Evolutionary conservation across 2,113 vertebrate genomes (phyloP).

Genomic region (Gnathonemus echidnorhynchus): DNA sequence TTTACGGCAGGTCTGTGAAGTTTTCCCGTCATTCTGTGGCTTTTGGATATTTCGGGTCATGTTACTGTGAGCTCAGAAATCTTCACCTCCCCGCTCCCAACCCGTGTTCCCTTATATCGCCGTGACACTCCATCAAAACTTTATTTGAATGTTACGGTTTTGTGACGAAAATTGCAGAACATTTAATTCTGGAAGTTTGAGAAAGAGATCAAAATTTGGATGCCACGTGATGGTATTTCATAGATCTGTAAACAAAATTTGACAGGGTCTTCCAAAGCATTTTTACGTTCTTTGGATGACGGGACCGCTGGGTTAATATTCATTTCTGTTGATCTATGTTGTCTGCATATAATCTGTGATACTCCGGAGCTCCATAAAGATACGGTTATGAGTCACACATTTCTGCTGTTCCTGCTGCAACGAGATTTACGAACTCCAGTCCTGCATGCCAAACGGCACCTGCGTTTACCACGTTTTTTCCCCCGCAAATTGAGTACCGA

Average conservation of each 20-base stretch:
- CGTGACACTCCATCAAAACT: neutral
- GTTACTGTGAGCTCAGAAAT: neutral
- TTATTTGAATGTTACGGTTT: neutral
- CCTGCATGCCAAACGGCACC: neutral
- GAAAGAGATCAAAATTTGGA: neutral
- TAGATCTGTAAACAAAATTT: neutral
- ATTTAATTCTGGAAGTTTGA: neutral
- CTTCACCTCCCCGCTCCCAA: neutral
- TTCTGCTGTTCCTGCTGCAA: neutral
- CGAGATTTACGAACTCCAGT: neutral
- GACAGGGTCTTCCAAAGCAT: neutral
- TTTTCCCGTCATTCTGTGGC: neutral
- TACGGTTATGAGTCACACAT: constrained; percentile 1
- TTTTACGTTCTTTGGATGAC: neutral
- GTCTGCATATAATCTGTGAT: constrained; percentile 8
- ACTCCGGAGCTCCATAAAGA: neutral
- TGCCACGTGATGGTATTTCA: neutral
- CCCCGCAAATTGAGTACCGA: neutral
- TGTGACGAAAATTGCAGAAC: neutral
- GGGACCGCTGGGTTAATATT: neutral
- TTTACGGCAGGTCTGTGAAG: constrained; percentile 10
- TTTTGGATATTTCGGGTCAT: neutral
- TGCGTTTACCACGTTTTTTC: neutral
- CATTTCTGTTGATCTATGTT: neutral
- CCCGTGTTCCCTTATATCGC: neutral